Percentiles rank a stretch among this genome's conserved stretches.
Conservation (phyloP, 1,140 invertebrate genomes). For the Sesamia nonagrioides region DNA sequence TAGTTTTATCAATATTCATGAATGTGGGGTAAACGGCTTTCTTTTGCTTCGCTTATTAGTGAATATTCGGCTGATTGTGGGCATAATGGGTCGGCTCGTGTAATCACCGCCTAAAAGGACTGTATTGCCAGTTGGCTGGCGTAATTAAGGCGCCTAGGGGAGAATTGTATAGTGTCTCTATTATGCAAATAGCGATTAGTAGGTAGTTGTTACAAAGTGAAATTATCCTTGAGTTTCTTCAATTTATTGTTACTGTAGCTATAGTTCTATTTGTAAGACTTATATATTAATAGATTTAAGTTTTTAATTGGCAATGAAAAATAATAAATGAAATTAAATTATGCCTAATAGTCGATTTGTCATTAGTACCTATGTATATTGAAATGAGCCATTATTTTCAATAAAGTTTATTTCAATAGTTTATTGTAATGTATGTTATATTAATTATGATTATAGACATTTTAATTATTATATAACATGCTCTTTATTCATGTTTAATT, state of each 20-base stretch:
- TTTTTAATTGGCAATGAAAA: not conserved
- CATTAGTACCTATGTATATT: not conserved
- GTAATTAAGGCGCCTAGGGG: conserved; percentile 36
- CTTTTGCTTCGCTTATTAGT: conserved; percentile 58
- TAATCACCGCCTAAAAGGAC: conserved; percentile 33
- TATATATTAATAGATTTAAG: not conserved
- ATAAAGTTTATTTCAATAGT: not conserved
- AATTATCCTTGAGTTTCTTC: conserved; percentile 13
- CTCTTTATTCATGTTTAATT: too few relatives aligned
- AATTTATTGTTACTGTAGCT: not conserved
- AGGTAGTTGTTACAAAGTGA: conserved; percentile 22
- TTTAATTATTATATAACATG: too few relatives aligned
- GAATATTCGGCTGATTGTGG: conserved; percentile 35
- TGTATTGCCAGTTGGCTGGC: conserved; percentile 19
- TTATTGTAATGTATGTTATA: not conserved
- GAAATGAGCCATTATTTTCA: conserved; percentile 4
- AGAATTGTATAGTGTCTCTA: conserved; percentile 33
- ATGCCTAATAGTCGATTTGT: not conserved
- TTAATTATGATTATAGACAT: too few relatives aligned
- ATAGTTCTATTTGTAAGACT: not conserved
- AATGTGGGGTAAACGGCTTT: conserved; percentile 75
- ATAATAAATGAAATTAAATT: not conserved
- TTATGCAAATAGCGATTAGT: conserved; percentile 42
- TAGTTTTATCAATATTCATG: conserved; percentile 80
- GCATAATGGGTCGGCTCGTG: conserved; percentile 31